Evolutionary conservation across 2,888 invertebrate genomes (phyloP).

Genomic region (Diplolepis rosae): DNA sequence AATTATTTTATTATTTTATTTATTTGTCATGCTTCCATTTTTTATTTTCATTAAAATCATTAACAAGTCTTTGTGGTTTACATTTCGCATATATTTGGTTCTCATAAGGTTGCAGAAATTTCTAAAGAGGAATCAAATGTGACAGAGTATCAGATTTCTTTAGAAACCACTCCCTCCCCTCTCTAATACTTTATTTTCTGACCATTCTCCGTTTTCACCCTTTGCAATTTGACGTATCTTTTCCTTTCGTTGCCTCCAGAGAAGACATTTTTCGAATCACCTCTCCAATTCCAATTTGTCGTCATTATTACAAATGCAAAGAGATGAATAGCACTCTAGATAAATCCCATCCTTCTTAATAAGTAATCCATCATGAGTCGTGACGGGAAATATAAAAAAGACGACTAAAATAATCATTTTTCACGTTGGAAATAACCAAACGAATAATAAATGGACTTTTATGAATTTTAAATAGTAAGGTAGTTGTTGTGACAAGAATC

Average conservation of each 20-base stretch:
- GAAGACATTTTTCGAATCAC: conserved; percentile 16
- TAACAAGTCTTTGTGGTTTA: background rate
- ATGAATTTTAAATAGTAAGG: too few species aligned
- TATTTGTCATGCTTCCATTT: too few species aligned
- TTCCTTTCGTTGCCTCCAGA: background rate
- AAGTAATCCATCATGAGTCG: background rate
- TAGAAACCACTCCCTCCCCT: background rate
- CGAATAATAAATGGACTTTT: too few species aligned
- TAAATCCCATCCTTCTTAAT: background rate
- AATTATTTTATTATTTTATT: too few species aligned
- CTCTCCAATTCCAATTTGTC: conserved; percentile 23
- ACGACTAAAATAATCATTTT: background rate
- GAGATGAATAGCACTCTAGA: conserved; percentile 18
- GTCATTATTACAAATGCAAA: conserved; percentile 34
- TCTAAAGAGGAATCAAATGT: conserved; percentile 36
- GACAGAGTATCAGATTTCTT: conserved; percentile 29
- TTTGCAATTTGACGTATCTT: background rate
- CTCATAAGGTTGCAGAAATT: conserved; percentile 24
- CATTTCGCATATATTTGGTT: background rate
- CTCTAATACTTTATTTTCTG: conserved; percentile 6
- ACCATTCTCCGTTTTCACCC: conserved; percentile 2
- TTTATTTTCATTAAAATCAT: background rate
- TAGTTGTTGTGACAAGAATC: too few species aligned
- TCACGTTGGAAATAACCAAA: too few species aligned
- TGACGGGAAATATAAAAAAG: background rate